A percentile compares a stretch with the other conserved stretches of the same genome.
These are phyloP conservation scores for Deroplatys truncata DNA, from an alignment of 2,888 invertebrate species.

Conservation along the genomic window DNA sequence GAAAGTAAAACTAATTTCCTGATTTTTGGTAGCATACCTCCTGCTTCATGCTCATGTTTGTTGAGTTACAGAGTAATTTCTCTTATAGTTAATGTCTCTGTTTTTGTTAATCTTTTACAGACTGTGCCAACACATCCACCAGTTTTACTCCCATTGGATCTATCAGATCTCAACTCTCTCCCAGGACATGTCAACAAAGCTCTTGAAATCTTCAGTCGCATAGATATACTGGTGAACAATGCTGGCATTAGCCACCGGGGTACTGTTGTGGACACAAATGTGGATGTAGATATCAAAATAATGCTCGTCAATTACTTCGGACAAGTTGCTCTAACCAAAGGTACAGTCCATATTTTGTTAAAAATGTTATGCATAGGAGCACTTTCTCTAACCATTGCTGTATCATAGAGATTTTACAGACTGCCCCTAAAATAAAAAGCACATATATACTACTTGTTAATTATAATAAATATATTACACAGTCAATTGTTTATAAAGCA, in stretches of 20 bases:
- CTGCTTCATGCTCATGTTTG: too few species aligned
- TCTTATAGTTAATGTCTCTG: too few species aligned
- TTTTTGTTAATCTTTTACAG: slow-evolving; percentile 41
- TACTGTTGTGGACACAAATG: slow-evolving; percentile 64
- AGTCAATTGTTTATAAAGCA: too few species aligned
- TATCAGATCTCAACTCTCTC: slow-evolving; percentile 64
- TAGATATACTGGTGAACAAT: slow-evolving; percentile 91
- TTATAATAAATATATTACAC: too few species aligned
- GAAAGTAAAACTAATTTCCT: too few species aligned
- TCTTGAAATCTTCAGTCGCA: slow-evolving; percentile 62
- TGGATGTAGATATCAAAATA: slow-evolving; percentile 79
- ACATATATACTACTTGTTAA: too few species aligned
- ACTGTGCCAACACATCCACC: slow-evolving; percentile 64
- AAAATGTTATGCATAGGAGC: too few species aligned
- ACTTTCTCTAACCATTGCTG: too few species aligned
- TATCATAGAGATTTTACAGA: too few species aligned
- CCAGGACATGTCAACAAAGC: slow-evolving; percentile 61
- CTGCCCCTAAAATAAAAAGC: too few species aligned
- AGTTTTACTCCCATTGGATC: slow-evolving; percentile 68
- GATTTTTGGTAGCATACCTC: too few species aligned
- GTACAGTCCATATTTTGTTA: slow-evolving; percentile 46
- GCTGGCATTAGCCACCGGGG: slow-evolving; percentile 84
- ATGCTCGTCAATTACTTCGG: slow-evolving; percentile 97
- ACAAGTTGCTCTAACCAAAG: slow-evolving; percentile 84
- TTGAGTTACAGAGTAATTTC: too few species aligned